These are phyloP conservation scores for Babylonia areolata DNA, from an alignment of 1,140 invertebrate species.

Conservation along the genomic window DNA sequence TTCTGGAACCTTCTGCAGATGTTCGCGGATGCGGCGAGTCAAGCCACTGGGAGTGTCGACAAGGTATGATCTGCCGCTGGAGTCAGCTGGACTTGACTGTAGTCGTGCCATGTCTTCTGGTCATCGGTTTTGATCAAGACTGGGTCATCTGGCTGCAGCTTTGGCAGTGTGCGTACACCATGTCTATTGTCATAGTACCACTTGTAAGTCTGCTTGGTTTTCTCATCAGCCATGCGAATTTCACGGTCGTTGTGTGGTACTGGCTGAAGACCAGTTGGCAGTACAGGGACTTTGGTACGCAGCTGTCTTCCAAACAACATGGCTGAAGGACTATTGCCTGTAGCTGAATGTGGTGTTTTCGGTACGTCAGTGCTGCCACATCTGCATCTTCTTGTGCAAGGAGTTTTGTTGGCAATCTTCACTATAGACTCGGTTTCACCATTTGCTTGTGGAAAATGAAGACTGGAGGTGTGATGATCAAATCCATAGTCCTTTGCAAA, in stretches of 20 bases:
- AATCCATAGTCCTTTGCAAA: conserved; percentile 74
- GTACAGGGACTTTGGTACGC: not conserved
- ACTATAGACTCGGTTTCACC: not conserved
- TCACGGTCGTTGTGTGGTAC: not conserved
- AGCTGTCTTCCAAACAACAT: not conserved
- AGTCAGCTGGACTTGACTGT: not conserved
- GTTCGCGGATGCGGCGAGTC: not conserved
- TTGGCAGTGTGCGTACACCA: not conserved
- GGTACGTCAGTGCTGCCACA: not conserved
- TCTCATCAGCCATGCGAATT: not conserved
- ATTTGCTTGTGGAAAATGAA: not conserved
- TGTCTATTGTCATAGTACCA: not conserved
- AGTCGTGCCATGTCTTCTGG: not conserved
- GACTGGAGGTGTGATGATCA: conserved; percentile 46
- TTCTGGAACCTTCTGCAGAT: not conserved
- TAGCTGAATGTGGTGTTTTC: not conserved
- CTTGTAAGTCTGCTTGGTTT: not conserved
- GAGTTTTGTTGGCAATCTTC: not conserved
- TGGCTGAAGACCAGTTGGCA: not conserved
- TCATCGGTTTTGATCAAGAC: not conserved
- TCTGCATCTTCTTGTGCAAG: not conserved
- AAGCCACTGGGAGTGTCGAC: not conserved
- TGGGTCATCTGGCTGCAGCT: not conserved
- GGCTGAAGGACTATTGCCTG: not conserved
- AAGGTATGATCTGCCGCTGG: not conserved